Conservation (phyloP, 2,888 invertebrate species). For the Cinara cedri region DNA sequence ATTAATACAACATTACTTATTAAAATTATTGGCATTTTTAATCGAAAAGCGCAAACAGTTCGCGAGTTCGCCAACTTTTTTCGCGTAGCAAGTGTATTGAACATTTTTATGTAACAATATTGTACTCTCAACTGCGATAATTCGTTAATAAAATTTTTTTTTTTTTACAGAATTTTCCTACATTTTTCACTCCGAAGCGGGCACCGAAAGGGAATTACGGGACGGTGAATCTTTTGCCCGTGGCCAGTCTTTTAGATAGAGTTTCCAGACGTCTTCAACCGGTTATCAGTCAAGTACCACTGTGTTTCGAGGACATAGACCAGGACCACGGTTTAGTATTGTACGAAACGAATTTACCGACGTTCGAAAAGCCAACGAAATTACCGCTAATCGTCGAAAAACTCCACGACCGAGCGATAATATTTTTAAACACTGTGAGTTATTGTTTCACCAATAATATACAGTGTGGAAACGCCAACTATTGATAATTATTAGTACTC, state of each 20-base stretch:
- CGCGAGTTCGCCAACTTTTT: too few relatives aligned
- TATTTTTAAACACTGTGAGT: slow-evolving; percentile 66
- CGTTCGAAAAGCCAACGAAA: slow-evolving; percentile 21
- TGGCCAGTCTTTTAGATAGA: slow-evolving; percentile 62
- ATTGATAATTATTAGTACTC: too few relatives aligned
- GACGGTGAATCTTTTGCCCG: slow-evolving; percentile 66
- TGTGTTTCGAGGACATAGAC: slow-evolving; percentile 70
- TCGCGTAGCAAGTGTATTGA: too few relatives aligned
- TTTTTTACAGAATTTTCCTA: slow-evolving; percentile 52
- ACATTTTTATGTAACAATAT: too few relatives aligned
- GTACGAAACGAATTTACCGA: slow-evolving; percentile 66
- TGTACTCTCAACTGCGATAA: too few relatives aligned
- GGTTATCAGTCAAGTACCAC: slow-evolving; percentile 62
- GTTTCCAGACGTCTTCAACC: background rate
- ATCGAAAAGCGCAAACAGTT: too few relatives aligned
- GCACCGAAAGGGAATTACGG: slow-evolving; percentile 73
- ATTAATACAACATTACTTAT: too few relatives aligned
- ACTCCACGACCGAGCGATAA: slow-evolving; percentile 75
- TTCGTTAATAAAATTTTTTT: background rate
- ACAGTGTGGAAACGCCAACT: too few relatives aligned
- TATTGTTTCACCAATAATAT: too few relatives aligned
- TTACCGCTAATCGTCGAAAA: slow-evolving; percentile 67
- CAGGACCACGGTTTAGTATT: slow-evolving; percentile 71
- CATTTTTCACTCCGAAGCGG: slow-evolving; percentile 66
- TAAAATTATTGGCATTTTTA: too few relatives aligned